Base-by-base conservation (phyloP, 2,888 invertebrate species). In the Hofmannophila pseudospretella region DNA sequence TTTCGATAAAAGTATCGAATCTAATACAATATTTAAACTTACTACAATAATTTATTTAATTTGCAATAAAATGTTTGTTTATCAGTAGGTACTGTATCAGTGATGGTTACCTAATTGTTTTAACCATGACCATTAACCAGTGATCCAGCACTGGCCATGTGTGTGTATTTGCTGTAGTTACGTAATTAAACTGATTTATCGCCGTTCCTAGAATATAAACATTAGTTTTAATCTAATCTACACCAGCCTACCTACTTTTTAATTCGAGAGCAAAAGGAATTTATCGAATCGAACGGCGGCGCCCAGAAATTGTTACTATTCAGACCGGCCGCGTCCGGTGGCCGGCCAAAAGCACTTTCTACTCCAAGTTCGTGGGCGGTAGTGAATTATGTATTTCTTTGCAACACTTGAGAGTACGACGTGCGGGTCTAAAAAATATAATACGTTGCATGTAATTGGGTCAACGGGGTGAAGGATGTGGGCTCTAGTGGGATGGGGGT, bases 401-500 rank as follows among this genome's bases (percentile, higher is more conserved):
- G 32, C 30, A 16, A 23, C 10, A 30, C 19, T 30, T 25, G 26
- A 38, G 34, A 30, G 20, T 16, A 13, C 4, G 14, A 16, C 23
- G 34, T 20, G 30, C 10, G 31, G 25, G 31, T 11, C 19, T 35
- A 19, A 32, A 39, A 32, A 31, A 32, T 37, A 35, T 39, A 39
- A 39, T 35, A 35, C 20, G n/a, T 14, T 25, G 11, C 42, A 47
- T 61, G 66, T 77, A 81, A 82, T 81, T 81, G 72, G 80, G 77
- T 77, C 77, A 73, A 59, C 62, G 70, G 70, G 70, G 71, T 67
- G 69, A 76, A 75, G 68, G 67, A 67, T 67, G 52, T 41, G 65
- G 63, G 56, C 50, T 50, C 53, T 59, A 65, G 60, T 62, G 63
- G 54, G 66, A 52, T 57, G 54, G 59, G 56, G 54, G 61, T 53